Base-by-base conservation (phyloP, 2,888 invertebrate genomes). In the Leuctra nigra region DNA sequence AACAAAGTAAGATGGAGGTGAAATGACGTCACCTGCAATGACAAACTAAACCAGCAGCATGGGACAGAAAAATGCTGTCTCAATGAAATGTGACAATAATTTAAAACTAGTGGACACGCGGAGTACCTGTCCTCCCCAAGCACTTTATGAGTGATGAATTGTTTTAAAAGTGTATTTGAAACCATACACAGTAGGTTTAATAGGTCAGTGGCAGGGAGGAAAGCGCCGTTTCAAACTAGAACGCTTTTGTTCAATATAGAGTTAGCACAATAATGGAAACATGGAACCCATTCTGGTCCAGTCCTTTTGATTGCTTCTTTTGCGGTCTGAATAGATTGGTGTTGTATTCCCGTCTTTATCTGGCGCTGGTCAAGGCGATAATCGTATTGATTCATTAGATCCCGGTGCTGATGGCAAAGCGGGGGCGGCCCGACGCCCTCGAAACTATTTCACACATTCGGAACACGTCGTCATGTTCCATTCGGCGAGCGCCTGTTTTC, bases 301-400 rank as follows among this genome's bases (percentile, higher is more conserved):
- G 46, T 46, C 55, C 55, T 55, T 55, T 55, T 55, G 55, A 55
- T 47, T 55, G 47, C 44, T 44, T 44, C 44, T 44, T 44, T 44
- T 44, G 44, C n/a, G 44, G 44, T 44, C 44, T 44, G 44, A 44
- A 44, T 44, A 44, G 44, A 44, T 44, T 44, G 44, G 44, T 20
- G 44, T 44, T 16, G n/a, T n/a, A 22, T 24, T 13, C 35, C 13
- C 1, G 29, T 29, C 54, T 44, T 46, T 29, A 41, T 54, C 38
- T 46, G 20, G 47, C 47, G 55, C 35, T 47, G 55, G 55, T 9
- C 23, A 46, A 46, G 55, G 55, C 55, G 55, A 55, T 55, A 55
- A 55, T 55, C 33, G 47, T 55, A 55, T 55, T 55, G 55, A 55
- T 55, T 55, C 55, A 55, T 55, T 55, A 55, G 47, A 55, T 47